A percentile compares a stretch with the other conserved stretches of the same genome.
Evolutionary conservation across 2,113 vertebrate species (phyloP).

Genomic region (Pelodiscus sinensis): DNA sequence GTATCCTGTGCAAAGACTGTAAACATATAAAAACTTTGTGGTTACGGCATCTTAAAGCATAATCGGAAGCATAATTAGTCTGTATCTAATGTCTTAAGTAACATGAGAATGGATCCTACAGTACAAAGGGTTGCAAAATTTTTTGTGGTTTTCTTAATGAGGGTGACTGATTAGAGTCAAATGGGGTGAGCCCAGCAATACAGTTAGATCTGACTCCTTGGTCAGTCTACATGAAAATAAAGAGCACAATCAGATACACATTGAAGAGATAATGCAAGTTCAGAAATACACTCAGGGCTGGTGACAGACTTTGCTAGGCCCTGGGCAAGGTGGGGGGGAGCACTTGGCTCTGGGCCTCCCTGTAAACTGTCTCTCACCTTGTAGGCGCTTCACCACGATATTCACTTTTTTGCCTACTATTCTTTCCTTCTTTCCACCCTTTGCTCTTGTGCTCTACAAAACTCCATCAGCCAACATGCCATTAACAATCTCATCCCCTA

Average conservation of each 20-base stretch:
- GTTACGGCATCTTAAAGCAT: slow-evolving; percentile 19
- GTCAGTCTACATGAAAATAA: neutral
- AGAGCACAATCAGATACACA: neutral
- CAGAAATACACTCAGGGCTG: neutral
- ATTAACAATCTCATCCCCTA: neutral
- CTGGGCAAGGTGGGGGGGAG: no score
- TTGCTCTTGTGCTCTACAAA: neutral
- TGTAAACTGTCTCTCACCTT: neutral
- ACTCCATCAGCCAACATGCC: neutral
- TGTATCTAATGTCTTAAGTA: slow-evolving; percentile 61
- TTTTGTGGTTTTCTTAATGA: slow-evolving; percentile 11
- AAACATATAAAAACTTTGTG: slow-evolving; percentile 64
- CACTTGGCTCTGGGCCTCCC: no score
- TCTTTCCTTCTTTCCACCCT: neutral
- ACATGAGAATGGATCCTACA: slow-evolving; percentile 46
- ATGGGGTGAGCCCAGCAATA: neutral
- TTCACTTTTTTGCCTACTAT: neutral
- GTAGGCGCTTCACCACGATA: neutral
- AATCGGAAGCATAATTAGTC: slow-evolving; percentile 37
- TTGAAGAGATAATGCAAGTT: neutral
- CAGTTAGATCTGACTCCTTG: neutral
- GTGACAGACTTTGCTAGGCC: no score
- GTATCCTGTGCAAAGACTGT: slow-evolving; percentile 55
- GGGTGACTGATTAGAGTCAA: neutral
- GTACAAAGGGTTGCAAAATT: slow-evolving; percentile 20